Percentiles rank a stretch among this genome's conserved stretches.
Evolutionary conservation across 2,888 invertebrate species (phyloP).

Genomic region (Cryptocheilus praepositus): DNA sequence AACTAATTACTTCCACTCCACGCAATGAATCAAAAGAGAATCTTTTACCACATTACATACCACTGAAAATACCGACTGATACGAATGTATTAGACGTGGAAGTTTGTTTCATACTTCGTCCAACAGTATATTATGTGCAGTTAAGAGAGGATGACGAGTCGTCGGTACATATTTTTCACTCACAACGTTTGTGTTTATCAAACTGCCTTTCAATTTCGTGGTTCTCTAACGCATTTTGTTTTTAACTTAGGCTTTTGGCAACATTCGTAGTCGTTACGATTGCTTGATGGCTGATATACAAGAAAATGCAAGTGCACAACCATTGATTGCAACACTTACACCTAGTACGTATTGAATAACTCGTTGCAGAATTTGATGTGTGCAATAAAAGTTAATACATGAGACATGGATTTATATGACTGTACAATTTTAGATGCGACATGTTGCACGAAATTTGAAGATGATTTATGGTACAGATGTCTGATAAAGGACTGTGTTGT

Average conservation of each 20-base stretch:
- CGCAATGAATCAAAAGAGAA: conserved; percentile 22
- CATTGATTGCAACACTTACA: conserved; percentile 74
- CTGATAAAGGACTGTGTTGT: conserved; percentile 75
- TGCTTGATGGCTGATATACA: conserved; percentile 77
- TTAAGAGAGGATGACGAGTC: conserved; percentile 39
- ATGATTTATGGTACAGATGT: conserved; percentile 86
- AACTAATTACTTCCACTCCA: conserved; percentile 25
- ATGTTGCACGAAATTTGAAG: conserved; percentile 81
- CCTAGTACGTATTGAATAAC: conserved; percentile 70
- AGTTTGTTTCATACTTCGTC: conserved; percentile 19
- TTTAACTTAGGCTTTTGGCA: conserved; percentile 27
- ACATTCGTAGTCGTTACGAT: conserved; percentile 69
- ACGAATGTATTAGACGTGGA: conserved; percentile 40
- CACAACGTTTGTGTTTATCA: background rate
- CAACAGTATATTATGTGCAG: conserved; percentile 26
- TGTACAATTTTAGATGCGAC: conserved; percentile 74
- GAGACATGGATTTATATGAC: conserved; percentile 1
- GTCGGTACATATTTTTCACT: conserved; percentile 30
- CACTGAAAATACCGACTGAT: conserved; percentile 36
- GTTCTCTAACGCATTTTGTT: background rate
- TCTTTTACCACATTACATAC: conserved; percentile 18
- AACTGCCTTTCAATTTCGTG: too few species aligned
- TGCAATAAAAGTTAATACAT: too few species aligned
- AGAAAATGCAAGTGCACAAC: conserved; percentile 72
- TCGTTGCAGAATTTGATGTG: background rate